phyloP scores from a whole-genome alignment of 2,797 vertebrate species.

The Dromococcyx pavoninus region DNA sequence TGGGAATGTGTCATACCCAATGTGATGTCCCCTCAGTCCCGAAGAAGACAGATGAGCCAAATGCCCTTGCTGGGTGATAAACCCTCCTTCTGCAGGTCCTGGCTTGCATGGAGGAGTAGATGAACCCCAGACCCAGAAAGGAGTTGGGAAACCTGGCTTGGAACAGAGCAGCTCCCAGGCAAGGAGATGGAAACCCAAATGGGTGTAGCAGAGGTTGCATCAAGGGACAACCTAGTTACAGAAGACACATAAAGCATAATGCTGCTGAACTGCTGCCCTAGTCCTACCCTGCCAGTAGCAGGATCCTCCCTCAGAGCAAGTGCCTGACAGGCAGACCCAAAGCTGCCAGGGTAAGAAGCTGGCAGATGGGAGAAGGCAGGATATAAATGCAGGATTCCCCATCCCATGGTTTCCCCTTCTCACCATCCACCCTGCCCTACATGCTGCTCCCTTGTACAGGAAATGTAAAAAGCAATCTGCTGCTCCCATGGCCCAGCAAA shows the following conservation, averaged over 20 bases:
- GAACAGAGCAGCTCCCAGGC: background rate
- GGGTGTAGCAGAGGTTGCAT: background rate
- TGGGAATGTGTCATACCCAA: background rate
- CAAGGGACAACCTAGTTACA: background rate
- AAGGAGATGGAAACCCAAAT: background rate
- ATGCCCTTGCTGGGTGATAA: background rate
- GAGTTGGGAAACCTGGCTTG: background rate
- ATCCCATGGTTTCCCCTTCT: background rate
- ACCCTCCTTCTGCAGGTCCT: background rate
- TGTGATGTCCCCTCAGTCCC: background rate
- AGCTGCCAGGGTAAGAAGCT: background rate
- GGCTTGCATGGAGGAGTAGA: background rate
- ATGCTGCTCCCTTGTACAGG: conserved; percentile 19
- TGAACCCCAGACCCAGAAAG: background rate
- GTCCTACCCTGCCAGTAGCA: background rate
- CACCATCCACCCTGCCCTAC: background rate
- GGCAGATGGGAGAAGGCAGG: background rate
- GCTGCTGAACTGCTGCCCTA: background rate
- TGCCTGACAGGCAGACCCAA: background rate
- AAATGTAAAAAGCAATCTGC: conserved; percentile 41
- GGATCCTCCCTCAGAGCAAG: background rate
- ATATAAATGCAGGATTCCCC: background rate
- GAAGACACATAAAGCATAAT: background rate
- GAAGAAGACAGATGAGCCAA: background rate
- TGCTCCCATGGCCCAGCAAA: conserved; percentile 18